Base-by-base conservation (phyloP, 2,113 vertebrate genomes). In the Pelobates fuscus region DNA sequence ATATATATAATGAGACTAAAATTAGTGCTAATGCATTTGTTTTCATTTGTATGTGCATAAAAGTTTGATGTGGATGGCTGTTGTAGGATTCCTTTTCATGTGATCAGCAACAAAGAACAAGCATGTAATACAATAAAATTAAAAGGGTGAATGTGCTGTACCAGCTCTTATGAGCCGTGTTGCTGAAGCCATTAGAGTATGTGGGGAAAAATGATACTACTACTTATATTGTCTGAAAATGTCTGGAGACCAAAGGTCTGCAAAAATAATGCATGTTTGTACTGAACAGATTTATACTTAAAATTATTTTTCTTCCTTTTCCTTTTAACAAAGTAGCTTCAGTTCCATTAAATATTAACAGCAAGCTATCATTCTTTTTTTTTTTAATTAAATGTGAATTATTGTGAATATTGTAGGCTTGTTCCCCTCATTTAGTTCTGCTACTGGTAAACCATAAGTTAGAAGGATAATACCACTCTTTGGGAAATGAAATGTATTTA, bases 61-160 rank as follows among this genome's bases (percentile, higher is more conserved):
- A 64, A 61, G 55, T 61, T 77, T 68, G 59, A 68, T 68, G 63
- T 60, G 64, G 25, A 76, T 68, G 20, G 59, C 24, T 59, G 54
- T 75, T 67, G 55, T 44, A 67, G 63, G 63, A 67, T 77, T 77
- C 67, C 20, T 77, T 68, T 77, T 70, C 67, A 46, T 63, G 67
- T 70, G 59, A 64, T 70, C 67, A 77, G 67, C 67, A 64, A 75
- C 63, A 67, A 68, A 77, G 65, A 68, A 59, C 55, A 68, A 32
- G 64, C 73, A 77, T 77, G 64, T 77, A 77, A 77, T 68, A 60
- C 73, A 77, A 68, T 68, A 67, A 68, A 67, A 68, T 67, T 75
- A 77, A 77, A 23, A 77, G 57, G 37, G 41, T 60, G 44, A 77
- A 77, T 77, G 37, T 77, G 72, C 72, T 76, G 64, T 77, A 68